phyloP scores from a whole-genome alignment of 2,888 invertebrate genomes.

The Formica aserva region DNA sequence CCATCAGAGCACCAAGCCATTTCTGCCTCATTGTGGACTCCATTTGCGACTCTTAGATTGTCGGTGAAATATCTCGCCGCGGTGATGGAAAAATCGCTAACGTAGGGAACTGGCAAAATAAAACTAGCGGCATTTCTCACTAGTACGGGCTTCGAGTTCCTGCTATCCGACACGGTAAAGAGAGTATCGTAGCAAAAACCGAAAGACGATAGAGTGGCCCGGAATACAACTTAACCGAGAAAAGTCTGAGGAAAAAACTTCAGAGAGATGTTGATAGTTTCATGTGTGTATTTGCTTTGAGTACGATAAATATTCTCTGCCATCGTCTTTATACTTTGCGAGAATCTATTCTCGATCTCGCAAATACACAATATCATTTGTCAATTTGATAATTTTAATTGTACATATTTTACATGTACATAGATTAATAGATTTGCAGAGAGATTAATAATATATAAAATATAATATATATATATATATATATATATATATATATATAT shows the following conservation, averaged over 20 bases:
- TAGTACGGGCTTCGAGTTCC: conserved; percentile 61
- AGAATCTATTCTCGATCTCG: conserved; percentile 39
- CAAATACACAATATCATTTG: background rate
- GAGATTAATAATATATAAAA: background rate
- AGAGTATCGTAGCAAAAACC: conserved; percentile 79
- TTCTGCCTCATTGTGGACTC: conserved; percentile 85
- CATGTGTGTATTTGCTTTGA: conserved; percentile 76
- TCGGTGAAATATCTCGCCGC: conserved; percentile 84
- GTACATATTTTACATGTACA: background rate
- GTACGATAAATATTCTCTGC: conserved; percentile 80
- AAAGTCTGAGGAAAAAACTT: conserved; percentile 81
- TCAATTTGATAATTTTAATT: background rate
- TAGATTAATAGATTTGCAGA: background rate
- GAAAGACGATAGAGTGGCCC: conserved; percentile 81
- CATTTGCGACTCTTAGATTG: conserved; percentile 86
- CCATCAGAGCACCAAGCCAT: conserved; percentile 83
- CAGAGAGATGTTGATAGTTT: conserved; percentile 83
- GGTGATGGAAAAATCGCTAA: conserved; percentile 85
- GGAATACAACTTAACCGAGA: conserved; percentile 68
- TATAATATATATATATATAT: background rate
- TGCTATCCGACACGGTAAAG: conserved; percentile 56
- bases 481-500: background rate
- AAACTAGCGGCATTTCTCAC: conserved; percentile 85
- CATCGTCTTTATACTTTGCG: conserved; percentile 42
- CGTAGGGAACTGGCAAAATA: conserved; percentile 84